A percentile compares a stretch with the other conserved stretches of the same genome.
phyloP scores from a whole-genome alignment of 2,113 vertebrate genomes.

The Malurus cyaneus region DNA sequence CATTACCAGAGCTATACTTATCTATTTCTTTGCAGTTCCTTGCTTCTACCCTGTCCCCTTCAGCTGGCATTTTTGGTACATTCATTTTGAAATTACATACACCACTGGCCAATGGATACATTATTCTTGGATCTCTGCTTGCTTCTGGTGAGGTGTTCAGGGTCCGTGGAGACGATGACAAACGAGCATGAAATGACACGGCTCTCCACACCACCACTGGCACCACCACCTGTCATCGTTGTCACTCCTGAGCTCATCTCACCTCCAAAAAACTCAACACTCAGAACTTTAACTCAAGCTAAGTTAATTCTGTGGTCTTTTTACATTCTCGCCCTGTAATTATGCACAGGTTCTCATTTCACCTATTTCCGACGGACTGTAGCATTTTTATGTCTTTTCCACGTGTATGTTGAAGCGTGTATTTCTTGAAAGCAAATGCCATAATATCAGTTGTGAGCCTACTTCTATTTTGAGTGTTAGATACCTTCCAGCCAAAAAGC shows the following conservation, averaged over 20 bases:
- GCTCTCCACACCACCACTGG: background rate
- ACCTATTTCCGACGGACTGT: slow-evolving; percentile 37
- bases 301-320: slow-evolving; percentile 29
- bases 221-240: background rate
- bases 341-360: slow-evolving; percentile 54
- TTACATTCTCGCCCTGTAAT: slow-evolving; percentile 41
- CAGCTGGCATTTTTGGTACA: background rate
- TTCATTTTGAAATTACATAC: slow-evolving; percentile 15
- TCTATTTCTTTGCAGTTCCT: background rate
- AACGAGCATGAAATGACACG: background rate
- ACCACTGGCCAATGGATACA: background rate
- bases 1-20: background rate
- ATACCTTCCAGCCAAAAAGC: slow-evolving; percentile 66
- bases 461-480: slow-evolving; percentile 58
- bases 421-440: slow-evolving; percentile 55
- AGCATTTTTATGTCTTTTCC: slow-evolving; percentile 69
- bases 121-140: slow-evolving; percentile 63
- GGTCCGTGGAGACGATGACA: background rate
- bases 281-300: slow-evolving; percentile 45
- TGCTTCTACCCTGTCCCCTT: slow-evolving; percentile 1
- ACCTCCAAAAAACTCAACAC: slow-evolving; percentile 23
- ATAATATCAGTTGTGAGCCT: slow-evolving; percentile 68
- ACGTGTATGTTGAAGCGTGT: slow-evolving; percentile 20
- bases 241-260: slow-evolving; percentile 45
- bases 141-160: slow-evolving; percentile 22